Evolutionary conservation across 2,888 invertebrate species (phyloP), one percentile per base, ranked within the genome.

Genomic region (Drosophila rellima): DNA sequence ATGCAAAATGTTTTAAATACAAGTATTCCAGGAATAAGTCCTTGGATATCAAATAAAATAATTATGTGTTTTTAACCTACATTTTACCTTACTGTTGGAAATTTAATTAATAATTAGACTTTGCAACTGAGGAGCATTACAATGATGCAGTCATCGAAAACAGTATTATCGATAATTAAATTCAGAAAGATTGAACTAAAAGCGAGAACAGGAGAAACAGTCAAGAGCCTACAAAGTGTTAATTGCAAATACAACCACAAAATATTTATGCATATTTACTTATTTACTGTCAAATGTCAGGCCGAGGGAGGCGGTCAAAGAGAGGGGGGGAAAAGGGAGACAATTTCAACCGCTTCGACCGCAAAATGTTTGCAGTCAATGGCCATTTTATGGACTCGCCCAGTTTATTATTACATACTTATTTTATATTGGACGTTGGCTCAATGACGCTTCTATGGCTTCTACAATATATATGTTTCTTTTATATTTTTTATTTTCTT

Each of bases 331-430:
- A 1, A 39, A 17, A 4, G 13, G 37, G 42, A 10, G 39, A 69
- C 64, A 71, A 63, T 70, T 66, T 68, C 18, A 48, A 50, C 26
- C 59, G 33, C 40, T 66, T 66, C 52, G 57, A 69, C 80, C 82
- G 51, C 82, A 85, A 66, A 82, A 84, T 82, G 88, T 87, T 81
- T 82, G 88, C 82, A 87, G 82, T 81, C 74, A 85, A 76, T 61
- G 63, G 64, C 74, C 74, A 82, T 78, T 80, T 79, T 80, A 79
- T 80, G 57, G 60, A 62, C 45, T 37, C 64, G 44, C 54, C 45
- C 70, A 72, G 78, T 78, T 72, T 71, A 80, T 81, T 78, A 80
- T 78, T 70, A 69, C 73, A 65, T 68, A 63, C 78, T 78, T 75
- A 62, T 45, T 45, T 55, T 42, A 60, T 51, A 51, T 60, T 61